These are phyloP conservation scores for Rugalucina vietnamica DNA, from an alignment of 2,888 invertebrate species.

Conservation along the genomic window DNA sequence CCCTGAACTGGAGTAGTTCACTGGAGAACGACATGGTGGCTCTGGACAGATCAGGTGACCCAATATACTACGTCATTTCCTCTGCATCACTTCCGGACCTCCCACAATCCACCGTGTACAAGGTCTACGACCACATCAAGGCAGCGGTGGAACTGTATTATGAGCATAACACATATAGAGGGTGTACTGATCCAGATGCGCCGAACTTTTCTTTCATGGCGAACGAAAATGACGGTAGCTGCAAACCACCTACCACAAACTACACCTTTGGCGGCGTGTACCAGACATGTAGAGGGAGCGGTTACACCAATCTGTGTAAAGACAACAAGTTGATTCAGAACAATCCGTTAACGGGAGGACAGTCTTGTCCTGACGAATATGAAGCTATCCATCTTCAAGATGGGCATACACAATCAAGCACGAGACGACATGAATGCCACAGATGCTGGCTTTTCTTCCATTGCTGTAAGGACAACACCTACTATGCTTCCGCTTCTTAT, in stretches of 20 bases:
- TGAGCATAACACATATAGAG: constrained; percentile 72
- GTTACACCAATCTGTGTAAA: constrained; percentile 39
- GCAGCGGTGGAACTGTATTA: constrained; percentile 74
- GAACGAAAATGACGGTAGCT: constrained; percentile 77
- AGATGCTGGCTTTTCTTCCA: constrained; percentile 61
- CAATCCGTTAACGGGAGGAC: constrained; percentile 73
- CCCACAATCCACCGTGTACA: constrained; percentile 62
- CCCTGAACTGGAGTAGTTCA: constrained; percentile 66
- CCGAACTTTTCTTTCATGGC: constrained; percentile 76
- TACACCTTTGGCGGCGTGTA: constrained; percentile 78
- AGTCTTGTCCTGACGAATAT: constrained; percentile 70
- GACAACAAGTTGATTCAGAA: constrained; percentile 48
- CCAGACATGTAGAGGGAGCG: constrained; percentile 65
- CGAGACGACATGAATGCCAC: constrained; percentile 53
- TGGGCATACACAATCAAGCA: constrained; percentile 48
- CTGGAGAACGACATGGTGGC: constrained; percentile 73
- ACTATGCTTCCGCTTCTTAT: constrained; percentile 61
- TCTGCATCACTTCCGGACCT: constrained; percentile 70
- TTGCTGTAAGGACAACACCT: constrained; percentile 57
- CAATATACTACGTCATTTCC: constrained; percentile 72
- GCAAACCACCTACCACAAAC: constrained; percentile 68
- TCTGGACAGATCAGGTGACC: constrained; percentile 76
- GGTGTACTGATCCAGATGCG: constrained; percentile 72
- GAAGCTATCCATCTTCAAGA: constrained; percentile 63
- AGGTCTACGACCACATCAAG: constrained; percentile 62